Evolutionary conservation across 2,113 vertebrate species (phyloP).

Genomic region (Syngnathus scovelli): DNA sequence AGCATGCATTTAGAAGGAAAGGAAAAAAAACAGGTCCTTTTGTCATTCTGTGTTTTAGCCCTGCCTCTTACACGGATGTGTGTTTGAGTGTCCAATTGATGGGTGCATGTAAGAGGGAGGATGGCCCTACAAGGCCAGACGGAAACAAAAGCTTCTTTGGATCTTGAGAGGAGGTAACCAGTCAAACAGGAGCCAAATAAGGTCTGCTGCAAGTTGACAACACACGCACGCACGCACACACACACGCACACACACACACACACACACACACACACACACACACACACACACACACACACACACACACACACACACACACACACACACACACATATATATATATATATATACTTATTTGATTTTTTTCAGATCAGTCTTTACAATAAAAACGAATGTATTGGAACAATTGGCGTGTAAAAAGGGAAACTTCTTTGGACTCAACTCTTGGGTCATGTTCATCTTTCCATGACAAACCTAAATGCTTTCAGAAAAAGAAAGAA

Average conservation of each 20-base stretch:
- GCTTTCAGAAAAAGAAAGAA: background rate
- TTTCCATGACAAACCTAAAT: background rate
- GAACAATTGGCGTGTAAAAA: no score
- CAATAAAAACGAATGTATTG: no score
- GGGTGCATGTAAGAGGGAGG: conserved; percentile 45
- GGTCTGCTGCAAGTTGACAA: conserved; percentile 58
- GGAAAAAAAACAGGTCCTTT: background rate
- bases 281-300: conserved; percentile 13
- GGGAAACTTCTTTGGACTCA: no score
- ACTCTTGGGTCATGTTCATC: background rate
- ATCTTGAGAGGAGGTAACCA: conserved; percentile 68
- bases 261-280: conserved; percentile 20
- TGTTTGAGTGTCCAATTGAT: conserved; percentile 38
- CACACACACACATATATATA: conserved; percentile 13
- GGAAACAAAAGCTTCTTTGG: conserved; percentile 63
- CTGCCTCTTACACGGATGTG: conserved; percentile 8
- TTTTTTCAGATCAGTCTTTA: no score
- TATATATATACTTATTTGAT: no score
- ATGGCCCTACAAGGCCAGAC: conserved; percentile 70
- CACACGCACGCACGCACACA: conserved; percentile 2
- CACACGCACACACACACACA: background rate
- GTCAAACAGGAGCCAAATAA: conserved; percentile 78
- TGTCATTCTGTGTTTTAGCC: background rate
- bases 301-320: conserved; percentile 19
- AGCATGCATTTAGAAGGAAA: background rate